These are phyloP conservation scores for Corythornis madagascariensis DNA, from an alignment of 2,113 vertebrate species.

Conservation along the genomic window DNA sequence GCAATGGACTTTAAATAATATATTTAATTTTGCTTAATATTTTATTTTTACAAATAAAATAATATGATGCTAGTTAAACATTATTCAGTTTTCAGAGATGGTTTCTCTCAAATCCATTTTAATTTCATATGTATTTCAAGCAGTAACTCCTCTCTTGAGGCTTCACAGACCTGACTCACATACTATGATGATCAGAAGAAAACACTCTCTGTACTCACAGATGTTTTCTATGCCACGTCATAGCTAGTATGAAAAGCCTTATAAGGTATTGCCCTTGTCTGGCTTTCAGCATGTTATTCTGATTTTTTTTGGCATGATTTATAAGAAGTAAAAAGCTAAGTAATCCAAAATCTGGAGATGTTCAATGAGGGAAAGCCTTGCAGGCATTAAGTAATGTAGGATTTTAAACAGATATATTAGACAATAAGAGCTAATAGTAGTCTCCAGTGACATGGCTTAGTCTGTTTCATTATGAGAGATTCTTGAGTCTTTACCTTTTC, in stretches of 20 bases:
- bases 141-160: not conserved
- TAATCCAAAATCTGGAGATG: not conserved
- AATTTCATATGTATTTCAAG: not conserved
- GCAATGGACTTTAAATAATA: not conserved
- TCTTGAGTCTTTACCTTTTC: not conserved
- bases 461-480: not conserved
- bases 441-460: not conserved
- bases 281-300: not conserved
- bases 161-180: conserved; percentile 26
- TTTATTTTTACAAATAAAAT: not conserved
- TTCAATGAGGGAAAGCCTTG: not conserved
- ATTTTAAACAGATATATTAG: not conserved
- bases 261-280: conserved; percentile 29
- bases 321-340: not conserved
- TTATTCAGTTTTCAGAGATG: not conserved
- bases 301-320: not conserved
- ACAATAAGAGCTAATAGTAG: not conserved
- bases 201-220: not conserved
- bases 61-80: not conserved
- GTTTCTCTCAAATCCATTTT: not conserved
- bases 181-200: not conserved
- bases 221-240: not conserved
- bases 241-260: conserved; percentile 41
- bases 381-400: not conserved
- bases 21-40: not conserved